Evolutionary conservation across 2,888 invertebrate species (phyloP), one percentile per base, ranked within the genome.

Genomic region (Drosophila borealis): DNA sequence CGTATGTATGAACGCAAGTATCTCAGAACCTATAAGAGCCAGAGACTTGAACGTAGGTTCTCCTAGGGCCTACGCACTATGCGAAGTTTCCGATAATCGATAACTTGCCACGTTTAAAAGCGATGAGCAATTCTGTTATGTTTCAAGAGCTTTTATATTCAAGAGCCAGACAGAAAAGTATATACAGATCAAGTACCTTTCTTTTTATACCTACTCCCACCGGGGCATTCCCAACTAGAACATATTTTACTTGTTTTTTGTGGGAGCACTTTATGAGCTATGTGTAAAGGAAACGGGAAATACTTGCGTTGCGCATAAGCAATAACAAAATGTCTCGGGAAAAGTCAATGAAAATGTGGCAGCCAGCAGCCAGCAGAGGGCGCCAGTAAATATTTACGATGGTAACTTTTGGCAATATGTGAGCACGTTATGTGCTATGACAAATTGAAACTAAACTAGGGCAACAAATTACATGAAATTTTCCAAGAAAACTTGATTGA

Each of bases 191-290:
- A 29, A 29, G 2, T 6, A 25, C 8, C 25, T 29, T 29, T 29
- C 29, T 8, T 29, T 8, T 29, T 29, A 8, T 2, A 6, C 2
- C 8, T 29, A 8, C 29, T 2, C 2, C 29, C 29, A 29, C 8
- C 8, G 8, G 8, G 29, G 29, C 2, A 29, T 29, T 29, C 0
- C 8, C 29, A 2, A 29, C 29, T 29, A 29, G 8, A 29, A 6
- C 29, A 29, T 29, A 29, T 29, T 29, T 29, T 8, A 0, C 5
- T 14, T 8, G 11, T 25, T 25, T 25, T 19, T 45, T 25, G 29
- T 45, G 21, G 2, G 11, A 42, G 39, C 34, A 4, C 29, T 67
- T 80, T 59, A 71, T 53, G 46, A 44, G 41, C 56, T 55, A 49
- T 50, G 45, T 34, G 33, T 33, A 51, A 48, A 33, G 50, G 17